These are phyloP conservation scores for Bos javanicus DNA, from an alignment of 2,113 vertebrate species.

Conservation along the genomic window DNA sequence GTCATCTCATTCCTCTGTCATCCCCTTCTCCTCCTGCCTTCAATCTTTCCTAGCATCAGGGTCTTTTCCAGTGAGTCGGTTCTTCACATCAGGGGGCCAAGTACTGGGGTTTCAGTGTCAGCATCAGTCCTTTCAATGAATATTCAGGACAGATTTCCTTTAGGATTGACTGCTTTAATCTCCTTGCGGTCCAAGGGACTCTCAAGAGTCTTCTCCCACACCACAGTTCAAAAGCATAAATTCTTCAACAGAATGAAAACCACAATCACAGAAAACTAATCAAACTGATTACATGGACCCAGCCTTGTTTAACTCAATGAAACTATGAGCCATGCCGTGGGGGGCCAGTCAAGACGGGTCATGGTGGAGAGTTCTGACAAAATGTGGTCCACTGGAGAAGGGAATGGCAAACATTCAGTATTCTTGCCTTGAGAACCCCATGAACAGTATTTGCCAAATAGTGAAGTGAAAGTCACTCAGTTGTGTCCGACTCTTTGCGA, in stretches of 20 bases:
- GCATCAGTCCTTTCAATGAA: neutral
- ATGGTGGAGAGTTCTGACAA: neutral
- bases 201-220: neutral
- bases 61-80: neutral
- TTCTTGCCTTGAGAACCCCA: neutral
- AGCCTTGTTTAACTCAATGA: neutral
- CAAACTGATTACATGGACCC: neutral
- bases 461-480: neutral
- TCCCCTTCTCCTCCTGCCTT: neutral
- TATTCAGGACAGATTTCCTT: neutral
- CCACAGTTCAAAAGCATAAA: neutral
- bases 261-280: neutral
- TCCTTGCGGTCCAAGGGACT: neutral
- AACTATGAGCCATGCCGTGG: neutral
- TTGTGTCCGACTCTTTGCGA: neutral
- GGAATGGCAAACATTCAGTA: neutral
- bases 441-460: neutral
- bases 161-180: neutral
- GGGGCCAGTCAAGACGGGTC: neutral
- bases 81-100: neutral
- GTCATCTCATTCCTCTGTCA: neutral
- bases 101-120: neutral
- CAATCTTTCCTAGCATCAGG: neutral
- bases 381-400: neutral
- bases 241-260: neutral